phyloP scores from a whole-genome alignment of 1,140 invertebrate species.

The Drosophila kurseongensis region DNA sequence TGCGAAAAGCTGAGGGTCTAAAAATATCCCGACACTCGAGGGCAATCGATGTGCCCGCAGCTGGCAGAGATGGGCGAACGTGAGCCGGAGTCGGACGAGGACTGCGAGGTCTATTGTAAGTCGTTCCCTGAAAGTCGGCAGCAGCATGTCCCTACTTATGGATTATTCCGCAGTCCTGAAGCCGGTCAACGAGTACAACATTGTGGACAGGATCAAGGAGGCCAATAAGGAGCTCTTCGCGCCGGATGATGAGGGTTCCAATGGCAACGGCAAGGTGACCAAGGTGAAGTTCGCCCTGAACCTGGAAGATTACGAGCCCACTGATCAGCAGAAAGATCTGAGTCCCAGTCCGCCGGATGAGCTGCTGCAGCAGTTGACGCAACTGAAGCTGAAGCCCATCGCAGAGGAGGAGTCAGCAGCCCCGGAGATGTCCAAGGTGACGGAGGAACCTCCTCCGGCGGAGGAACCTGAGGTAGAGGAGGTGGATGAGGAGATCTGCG shows the following conservation, averaged over 20 bases:
- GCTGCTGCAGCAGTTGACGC: conserved; percentile 88
- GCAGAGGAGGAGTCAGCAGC: conserved; percentile 44
- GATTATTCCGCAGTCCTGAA: conserved; percentile 76
- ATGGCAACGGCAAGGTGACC: conserved; percentile 28
- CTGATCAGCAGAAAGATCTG: conserved; percentile 11
- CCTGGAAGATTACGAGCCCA: conserved; percentile 78
- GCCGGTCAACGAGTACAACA: conserved; percentile 84
- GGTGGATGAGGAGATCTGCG: conserved; percentile 75
- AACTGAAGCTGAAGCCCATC: conserved; percentile 80
- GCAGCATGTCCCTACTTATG: conserved; percentile 61
- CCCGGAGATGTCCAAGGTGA: neutral
- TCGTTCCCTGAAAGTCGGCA: conserved; percentile 8
- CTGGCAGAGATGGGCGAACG: conserved; percentile 89
- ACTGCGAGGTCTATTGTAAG: conserved; percentile 90
- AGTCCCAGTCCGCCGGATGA: conserved; percentile 59
- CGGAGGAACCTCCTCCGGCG: neutral
- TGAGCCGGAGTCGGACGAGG: conserved; percentile 96
- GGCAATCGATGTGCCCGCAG: conserved; percentile 47
- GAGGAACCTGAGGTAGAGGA: conserved; percentile 22
- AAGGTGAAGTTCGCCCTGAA: conserved; percentile 79
- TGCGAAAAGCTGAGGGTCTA: conserved; percentile 43
- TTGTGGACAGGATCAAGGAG: conserved; percentile 83
- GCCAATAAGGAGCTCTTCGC: conserved; percentile 82
- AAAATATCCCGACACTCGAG: conserved; percentile 55
- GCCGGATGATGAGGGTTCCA: conserved; percentile 14